Base-by-base conservation (phyloP, 2,113 vertebrate genomes). In the Anarrhichthys ocellatus region DNA sequence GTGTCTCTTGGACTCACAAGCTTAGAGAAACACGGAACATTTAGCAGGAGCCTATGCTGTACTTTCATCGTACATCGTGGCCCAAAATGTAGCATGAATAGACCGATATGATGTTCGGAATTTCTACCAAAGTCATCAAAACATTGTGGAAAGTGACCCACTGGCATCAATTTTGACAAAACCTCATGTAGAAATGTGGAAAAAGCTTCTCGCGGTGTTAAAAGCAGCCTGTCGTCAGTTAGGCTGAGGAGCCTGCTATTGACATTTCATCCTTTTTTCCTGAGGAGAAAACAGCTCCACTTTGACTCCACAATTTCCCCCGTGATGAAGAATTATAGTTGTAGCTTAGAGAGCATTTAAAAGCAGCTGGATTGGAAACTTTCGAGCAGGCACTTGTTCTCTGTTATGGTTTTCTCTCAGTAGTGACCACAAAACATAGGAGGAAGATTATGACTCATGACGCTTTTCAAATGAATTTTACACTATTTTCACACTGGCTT, bases 61-160 rank as follows among this genome's bases (percentile, higher is more conserved):
- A 75, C 83, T 81, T 90, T 79, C 38, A 82, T 29, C 81, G 73
- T 88, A 80, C 86, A 89, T 32, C 44, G 24, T 73, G 29, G 65
- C 32, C 65, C 44, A 71, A 32, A 63, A 36, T 59, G 13, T 74
- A 65, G 72, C 44, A 63, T 68, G 50, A 85, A 67, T 32, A 56
- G 74, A 87, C 70, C 76, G 54, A 78, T 77, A 62, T 48, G 38
- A 87, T 70, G 67, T 56, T 11, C 4, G 17, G 18, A 68, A 74
- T 54, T 69, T 62, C 54, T 15, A 66, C 61, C 46, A 62, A 78
- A 87, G 77, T 78, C 59, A 67, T 64, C 34, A 20, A 59, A 71
- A 73, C 50, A 27, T 52, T 50, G 65, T 61, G 44, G 68, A 77
- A 72, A 67, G 73, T 66, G 71, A 81, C 83, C 50, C 50, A n/a